These are phyloP conservation scores for Cryptotis parvus DNA, from an alignment of 2,113 vertebrate species.

Conservation along the genomic window DNA sequence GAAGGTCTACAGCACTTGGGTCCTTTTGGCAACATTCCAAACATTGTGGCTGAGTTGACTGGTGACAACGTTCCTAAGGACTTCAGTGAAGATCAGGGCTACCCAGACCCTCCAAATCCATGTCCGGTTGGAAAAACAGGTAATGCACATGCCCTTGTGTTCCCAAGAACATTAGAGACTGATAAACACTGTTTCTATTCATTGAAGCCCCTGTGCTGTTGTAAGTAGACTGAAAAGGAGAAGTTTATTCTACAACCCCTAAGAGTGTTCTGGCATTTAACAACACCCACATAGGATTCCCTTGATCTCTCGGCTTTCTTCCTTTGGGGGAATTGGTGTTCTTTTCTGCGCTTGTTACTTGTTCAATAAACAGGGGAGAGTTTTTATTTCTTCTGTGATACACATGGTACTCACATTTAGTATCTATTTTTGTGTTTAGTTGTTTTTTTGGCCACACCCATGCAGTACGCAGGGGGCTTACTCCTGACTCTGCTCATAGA, in stretches of 20 bases:
- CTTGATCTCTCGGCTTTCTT: neutral
- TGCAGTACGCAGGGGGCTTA: neutral
- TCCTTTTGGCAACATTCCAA: conserved; percentile 98
- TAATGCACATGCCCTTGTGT: conserved; percentile 76
- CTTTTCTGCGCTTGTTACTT: neutral
- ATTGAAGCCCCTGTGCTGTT: neutral
- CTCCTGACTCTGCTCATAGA: neutral
- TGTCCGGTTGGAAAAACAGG: conserved; percentile 96
- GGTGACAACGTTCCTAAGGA: conserved; percentile 97
- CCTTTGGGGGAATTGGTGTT: neutral
- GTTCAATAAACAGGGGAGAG: neutral
- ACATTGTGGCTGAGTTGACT: conserved; percentile 97
- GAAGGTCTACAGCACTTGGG: conserved; percentile 98
- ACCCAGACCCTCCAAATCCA: conserved; percentile 98
- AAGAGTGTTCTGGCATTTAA: neutral
- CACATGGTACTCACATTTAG: too few relatives aligned
- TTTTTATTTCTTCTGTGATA: neutral
- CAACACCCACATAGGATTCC: neutral
- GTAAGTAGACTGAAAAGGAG: neutral
- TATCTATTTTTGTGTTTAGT: neutral
- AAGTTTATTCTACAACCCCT: neutral
- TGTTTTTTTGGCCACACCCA: too few relatives aligned
- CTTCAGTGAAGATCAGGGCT: conserved; percentile 96
- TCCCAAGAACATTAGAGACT: neutral
- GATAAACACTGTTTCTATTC: neutral